These are phyloP conservation scores for Orgyia antiqua DNA, from an alignment of 2,888 invertebrate genomes.

Conservation along the genomic window DNA sequence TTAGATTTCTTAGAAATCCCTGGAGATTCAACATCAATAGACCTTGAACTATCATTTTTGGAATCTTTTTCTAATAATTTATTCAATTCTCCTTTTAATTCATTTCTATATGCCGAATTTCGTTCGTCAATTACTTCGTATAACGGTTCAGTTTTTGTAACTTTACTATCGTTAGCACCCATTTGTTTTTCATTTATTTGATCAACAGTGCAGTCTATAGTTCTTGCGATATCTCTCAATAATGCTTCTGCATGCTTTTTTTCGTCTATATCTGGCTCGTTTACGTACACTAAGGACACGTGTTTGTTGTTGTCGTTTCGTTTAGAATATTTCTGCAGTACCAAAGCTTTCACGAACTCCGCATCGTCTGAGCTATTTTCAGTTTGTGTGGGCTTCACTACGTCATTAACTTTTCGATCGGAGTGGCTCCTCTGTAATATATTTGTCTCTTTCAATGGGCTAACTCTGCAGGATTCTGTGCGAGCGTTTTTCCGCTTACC, in stretches of 20 bases:
- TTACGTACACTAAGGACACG: slow-evolving; percentile 67
- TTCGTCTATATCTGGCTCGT: slow-evolving; percentile 55
- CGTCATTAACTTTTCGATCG: slow-evolving; percentile 33
- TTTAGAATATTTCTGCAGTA: slow-evolving; percentile 67
- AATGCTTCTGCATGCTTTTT: slow-evolving; percentile 65
- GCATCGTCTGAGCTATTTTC: slow-evolving; percentile 57
- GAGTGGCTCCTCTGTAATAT: slow-evolving; percentile 46
- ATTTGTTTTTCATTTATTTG: slow-evolving; percentile 55
- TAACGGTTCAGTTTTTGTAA: slow-evolving; percentile 33
- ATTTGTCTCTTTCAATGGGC: slow-evolving; percentile 47
- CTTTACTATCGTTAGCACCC: slow-evolving; percentile 54
- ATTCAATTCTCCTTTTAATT: slow-evolving; percentile 53
- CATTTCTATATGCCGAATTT: slow-evolving; percentile 45
- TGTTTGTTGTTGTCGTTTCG: slow-evolving; percentile 48
- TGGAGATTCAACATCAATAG: slow-evolving; percentile 41
- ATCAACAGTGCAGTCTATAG: slow-evolving; percentile 66
- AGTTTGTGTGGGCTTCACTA: slow-evolving; percentile 40
- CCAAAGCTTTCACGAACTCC: slow-evolving; percentile 64
- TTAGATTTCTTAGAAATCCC: slow-evolving; percentile 57
- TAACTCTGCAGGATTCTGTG: slow-evolving; percentile 49
- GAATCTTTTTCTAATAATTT: slow-evolving; percentile 33
- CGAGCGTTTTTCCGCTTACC: slow-evolving; percentile 44
- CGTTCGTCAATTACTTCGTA: slow-evolving; percentile 49
- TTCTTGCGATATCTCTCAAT: slow-evolving; percentile 62
- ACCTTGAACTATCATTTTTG: slow-evolving; percentile 30